Conservation (phyloP, 2,888 invertebrate species). For the Luperina nickerlii region DNA sequence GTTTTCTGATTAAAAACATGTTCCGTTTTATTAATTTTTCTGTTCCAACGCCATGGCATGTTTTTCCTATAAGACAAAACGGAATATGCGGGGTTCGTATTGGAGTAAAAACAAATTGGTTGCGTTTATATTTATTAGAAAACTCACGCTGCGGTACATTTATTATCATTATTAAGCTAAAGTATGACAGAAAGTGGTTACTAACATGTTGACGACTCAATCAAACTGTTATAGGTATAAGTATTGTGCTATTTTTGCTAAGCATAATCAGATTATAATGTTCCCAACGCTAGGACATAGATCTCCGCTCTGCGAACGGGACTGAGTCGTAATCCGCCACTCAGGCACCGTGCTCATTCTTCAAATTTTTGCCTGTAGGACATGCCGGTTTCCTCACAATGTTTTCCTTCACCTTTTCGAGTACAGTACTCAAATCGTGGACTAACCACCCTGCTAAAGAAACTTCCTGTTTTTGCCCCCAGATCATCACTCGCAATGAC, state of each 20-base stretch:
- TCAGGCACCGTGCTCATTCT: not conserved
- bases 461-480: slow-evolving; percentile 54
- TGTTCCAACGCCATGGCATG: not conserved
- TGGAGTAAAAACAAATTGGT: slow-evolving; percentile 9
- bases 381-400: not conserved
- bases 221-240: not conserved
- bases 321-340: not conserved
- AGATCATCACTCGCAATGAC: slow-evolving; percentile 94
- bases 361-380: not conserved
- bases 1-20: slow-evolving; percentile 1
- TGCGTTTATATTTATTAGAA: slow-evolving; percentile 12
- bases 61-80: slow-evolving; percentile 12
- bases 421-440: slow-evolving; percentile 3
- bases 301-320: not conserved
- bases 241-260: not conserved
- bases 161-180: not conserved
- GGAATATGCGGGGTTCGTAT: slow-evolving; percentile 21
- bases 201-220: not conserved
- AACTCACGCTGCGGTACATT: slow-evolving; percentile 3
- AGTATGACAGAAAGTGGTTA: not conserved
- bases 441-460: not conserved
- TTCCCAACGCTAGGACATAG: not conserved
- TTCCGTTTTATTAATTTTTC: slow-evolving; percentile 5
- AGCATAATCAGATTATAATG: not conserved
- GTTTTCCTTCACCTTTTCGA: not conserved